Conservation (phyloP, 2,888 invertebrate species). For the Tigriopus californicus region DNA sequence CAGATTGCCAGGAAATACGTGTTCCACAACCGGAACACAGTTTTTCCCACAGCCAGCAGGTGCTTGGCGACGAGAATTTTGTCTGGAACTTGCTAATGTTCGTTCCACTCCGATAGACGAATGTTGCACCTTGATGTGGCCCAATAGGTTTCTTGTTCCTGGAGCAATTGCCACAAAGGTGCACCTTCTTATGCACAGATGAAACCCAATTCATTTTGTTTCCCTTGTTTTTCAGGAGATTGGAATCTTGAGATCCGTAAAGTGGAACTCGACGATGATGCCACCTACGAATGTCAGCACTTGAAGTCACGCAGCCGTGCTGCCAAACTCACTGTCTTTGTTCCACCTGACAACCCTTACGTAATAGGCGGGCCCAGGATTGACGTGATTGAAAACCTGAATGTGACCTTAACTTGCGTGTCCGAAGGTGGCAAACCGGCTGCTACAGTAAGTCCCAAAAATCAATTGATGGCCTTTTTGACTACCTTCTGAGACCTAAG, state of each 20-base stretch:
- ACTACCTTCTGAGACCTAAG: not conserved
- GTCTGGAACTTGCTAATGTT: too few relatives aligned
- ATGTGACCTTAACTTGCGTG: conserved; percentile 74
- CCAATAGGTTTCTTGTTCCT: too few relatives aligned
- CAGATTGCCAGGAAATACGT: too few relatives aligned
- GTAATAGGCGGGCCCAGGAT: conserved; percentile 63
- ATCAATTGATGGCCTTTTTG: not conserved
- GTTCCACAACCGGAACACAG: too few relatives aligned
- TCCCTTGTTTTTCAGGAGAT: not conserved
- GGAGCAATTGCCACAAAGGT: too few relatives aligned
- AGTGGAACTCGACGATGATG: not conserved
- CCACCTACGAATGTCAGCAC: not conserved
- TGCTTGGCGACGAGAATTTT: too few relatives aligned
- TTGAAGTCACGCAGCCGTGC: conserved; percentile 45
- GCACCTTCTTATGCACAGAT: too few relatives aligned
- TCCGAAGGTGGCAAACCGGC: conserved; percentile 83
- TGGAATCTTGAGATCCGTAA: not conserved
- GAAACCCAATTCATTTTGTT: too few relatives aligned
- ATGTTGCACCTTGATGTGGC: too few relatives aligned
- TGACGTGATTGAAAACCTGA: conserved; percentile 70
- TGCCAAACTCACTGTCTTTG: conserved; percentile 64
- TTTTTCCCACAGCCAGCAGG: too few relatives aligned
- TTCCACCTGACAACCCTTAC: conserved; percentile 74
- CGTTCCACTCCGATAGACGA: too few relatives aligned
- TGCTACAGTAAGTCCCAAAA: conserved; percentile 49